Base-by-base conservation (phyloP, 2,113 vertebrate species). In the Calyptommatus sinebrachiatus region DNA sequence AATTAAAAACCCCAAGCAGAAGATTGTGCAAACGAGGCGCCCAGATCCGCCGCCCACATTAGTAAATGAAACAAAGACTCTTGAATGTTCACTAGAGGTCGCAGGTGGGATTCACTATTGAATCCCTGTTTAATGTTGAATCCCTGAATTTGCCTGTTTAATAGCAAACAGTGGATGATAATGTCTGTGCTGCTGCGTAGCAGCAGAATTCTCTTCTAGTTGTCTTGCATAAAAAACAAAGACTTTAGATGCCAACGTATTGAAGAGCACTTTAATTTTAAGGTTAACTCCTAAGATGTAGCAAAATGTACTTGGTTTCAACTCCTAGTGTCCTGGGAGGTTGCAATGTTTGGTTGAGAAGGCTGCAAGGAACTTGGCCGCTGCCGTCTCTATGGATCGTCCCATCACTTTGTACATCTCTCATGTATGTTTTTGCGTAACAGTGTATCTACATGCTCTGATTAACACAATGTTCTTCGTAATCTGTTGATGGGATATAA, bases 11-110 rank as follows among this genome's bases (percentile, higher is more conserved):
- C 96, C 97, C 83, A 97, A 95, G 83, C 97, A 96, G 94, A 98
- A 97, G 94, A 98, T 99, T 35, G 92, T 97, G 77, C 98, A 97
- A 94, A 99, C 98, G 1, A 92, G 96, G 90, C 97, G 98, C 73
- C 98, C 98, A 0, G 97, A 97, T 0, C 95, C 93, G 0, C 94
- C 96, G 0, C 79, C 95, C 0, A 82, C 94, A 9, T 90, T 96
- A 28, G 93, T 89, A 89, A 95, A 93, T 31, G 96, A 97, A 89
- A 41, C 83, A 16, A 88, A 83, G 74, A 68, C 85, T 16, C 91
- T 94, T 22, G 89, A 92, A 71, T 84, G 92, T 50, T 53, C 89
- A 0, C 90, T 89, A 65, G 90, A 92, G 84, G 84, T 87, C 65
- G 63, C 84, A 6, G 76, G 88, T 0, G 68, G 45, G 0, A 71